A percentile compares a stretch with the other conserved stretches of the same genome.
Conservation (phyloP, 2,888 invertebrate species). For the Mesochorus sp. region DNA sequence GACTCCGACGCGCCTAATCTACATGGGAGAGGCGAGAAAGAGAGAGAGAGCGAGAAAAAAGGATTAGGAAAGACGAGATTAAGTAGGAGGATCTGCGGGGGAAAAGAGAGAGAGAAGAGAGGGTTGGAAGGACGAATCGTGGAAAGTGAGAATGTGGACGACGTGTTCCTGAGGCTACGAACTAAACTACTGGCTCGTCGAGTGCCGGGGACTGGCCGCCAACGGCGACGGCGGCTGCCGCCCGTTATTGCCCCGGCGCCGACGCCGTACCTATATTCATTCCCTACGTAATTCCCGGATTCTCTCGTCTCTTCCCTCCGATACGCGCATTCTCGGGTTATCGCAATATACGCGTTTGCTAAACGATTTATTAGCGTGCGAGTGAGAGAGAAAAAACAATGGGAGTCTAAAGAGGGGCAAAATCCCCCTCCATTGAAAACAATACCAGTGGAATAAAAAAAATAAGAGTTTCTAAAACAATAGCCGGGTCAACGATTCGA, state of each 20-base stretch:
- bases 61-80: slow-evolving; percentile 21
- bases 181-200: slow-evolving; percentile 74
- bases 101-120: slow-evolving; percentile 11
- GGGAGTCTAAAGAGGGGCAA: background rate
- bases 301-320: background rate
- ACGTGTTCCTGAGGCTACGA: slow-evolving; percentile 72
- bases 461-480: too few species aligned
- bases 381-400: background rate
- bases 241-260: slow-evolving; percentile 67
- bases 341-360: background rate
- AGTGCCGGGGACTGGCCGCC: slow-evolving; percentile 65
- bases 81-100: too few species aligned
- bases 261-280: slow-evolving; percentile 50
- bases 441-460: background rate
- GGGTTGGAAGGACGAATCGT: slow-evolving; percentile 48
- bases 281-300: slow-evolving; percentile 12
- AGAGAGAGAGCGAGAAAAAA: slow-evolving; percentile 1
- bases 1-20: slow-evolving; percentile 17
- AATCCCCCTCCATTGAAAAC: background rate
- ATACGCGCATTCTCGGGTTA: slow-evolving; percentile 25
- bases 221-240: slow-evolving; percentile 64
- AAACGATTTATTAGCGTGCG: background rate
- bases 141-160: slow-evolving; percentile 62
- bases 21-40: background rate
- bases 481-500: background rate